A percentile compares a stretch with the other conserved stretches of the same genome.
Evolutionary conservation across 2,113 vertebrate genomes (phyloP).

Genomic region (Chroicocephalus ridibundus): DNA sequence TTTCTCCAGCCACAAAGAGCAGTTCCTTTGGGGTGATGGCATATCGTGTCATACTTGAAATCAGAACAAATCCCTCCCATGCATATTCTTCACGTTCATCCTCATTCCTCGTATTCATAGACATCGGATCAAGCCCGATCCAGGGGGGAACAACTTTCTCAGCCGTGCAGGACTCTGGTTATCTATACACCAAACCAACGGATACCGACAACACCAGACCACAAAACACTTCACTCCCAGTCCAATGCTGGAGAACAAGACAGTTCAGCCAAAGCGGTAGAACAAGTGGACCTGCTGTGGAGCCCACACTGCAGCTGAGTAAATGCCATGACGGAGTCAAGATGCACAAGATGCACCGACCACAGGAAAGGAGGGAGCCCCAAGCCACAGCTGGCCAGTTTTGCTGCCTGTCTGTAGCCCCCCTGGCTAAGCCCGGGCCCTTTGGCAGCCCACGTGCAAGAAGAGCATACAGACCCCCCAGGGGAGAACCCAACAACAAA

Average conservation of each 20-base stretch:
- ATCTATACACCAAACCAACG: background rate
- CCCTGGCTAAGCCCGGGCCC: fast-evolving
- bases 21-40: background rate
- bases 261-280: background rate
- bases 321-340: background rate
- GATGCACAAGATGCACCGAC: background rate
- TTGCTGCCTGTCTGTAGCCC: background rate
- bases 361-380: background rate
- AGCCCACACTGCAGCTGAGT: background rate
- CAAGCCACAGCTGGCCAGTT: background rate
- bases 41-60: fast-evolving
- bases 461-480: background rate
- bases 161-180: background rate
- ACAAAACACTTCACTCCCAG: background rate
- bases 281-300: background rate
- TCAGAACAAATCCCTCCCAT: background rate
- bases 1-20: background rate
- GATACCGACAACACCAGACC: fast-evolving
- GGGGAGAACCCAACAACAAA: background rate
- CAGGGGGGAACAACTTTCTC: background rate
- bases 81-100: background rate
- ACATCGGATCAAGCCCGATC: background rate
- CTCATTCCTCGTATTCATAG: background rate
- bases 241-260: background rate
- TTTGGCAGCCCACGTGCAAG: fast-evolving